Evolutionary conservation across 2,797 vertebrate genomes (phyloP).

Genomic region (Sternarchorhynchus goeldii): DNA sequence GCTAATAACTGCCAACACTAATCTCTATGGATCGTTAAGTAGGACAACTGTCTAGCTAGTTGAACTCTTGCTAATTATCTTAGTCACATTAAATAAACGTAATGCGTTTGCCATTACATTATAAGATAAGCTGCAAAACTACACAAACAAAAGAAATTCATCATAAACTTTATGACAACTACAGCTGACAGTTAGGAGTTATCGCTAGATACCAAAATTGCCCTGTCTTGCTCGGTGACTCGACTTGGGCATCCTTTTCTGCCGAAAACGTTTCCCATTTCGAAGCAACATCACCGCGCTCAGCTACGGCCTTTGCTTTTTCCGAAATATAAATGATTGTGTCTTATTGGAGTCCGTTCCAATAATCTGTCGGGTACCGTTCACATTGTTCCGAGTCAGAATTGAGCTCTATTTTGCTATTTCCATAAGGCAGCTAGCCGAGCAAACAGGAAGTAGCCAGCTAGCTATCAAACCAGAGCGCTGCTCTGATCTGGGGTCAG

Average conservation of each 20-base stretch:
- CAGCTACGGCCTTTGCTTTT: slow-evolving; percentile 42
- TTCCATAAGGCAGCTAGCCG: background rate
- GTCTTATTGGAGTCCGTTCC: no score
- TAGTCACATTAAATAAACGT: no score
- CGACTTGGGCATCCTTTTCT: slow-evolving; percentile 84
- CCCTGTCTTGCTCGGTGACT: slow-evolving; percentile 90
- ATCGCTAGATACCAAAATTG: slow-evolving; percentile 79
- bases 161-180: background rate
- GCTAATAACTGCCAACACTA: no score
- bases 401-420: background rate
- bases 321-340: slow-evolving; percentile 35
- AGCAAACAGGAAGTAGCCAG: background rate
- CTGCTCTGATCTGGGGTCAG: slow-evolving; percentile 11
- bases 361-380: background rate
- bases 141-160: background rate
- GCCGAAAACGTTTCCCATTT: slow-evolving; percentile 90
- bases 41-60: no score
- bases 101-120: no score
- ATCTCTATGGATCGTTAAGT: no score
- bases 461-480: no score
- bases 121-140: no score
- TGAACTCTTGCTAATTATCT: no score
- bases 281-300: slow-evolving; percentile 73
- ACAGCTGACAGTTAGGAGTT: background rate
- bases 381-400: background rate